A percentile compares a stretch with the other conserved stretches of the same genome.
phyloP scores from a whole-genome alignment of 1,140 invertebrate species.

The Trypoxylus dichotomus region DNA sequence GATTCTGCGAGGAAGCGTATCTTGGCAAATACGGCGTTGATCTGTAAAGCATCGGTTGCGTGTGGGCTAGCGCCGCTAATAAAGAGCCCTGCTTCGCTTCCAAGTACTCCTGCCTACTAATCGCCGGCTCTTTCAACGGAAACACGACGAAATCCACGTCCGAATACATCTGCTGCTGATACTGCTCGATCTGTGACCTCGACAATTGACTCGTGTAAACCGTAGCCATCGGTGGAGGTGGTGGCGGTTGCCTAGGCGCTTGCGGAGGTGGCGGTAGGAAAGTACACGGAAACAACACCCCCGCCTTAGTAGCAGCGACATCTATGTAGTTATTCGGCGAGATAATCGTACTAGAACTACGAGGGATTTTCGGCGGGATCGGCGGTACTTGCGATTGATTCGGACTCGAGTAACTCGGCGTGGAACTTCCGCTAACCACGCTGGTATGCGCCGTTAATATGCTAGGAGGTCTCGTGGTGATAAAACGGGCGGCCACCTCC shows the following conservation, averaged over 20 bases:
- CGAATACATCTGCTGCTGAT: constrained; percentile 83
- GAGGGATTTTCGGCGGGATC: constrained; percentile 57
- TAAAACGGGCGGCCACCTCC: constrained; percentile 67
- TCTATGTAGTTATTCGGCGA: constrained; percentile 70
- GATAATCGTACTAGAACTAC: constrained; percentile 58
- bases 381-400: constrained; percentile 58
- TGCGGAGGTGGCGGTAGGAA: constrained; percentile 57
- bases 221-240: constrained; percentile 61
- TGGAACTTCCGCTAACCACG: constrained; percentile 55
- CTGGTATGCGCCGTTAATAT: constrained; percentile 69
- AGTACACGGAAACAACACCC: constrained; percentile 62
- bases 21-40: constrained; percentile 76
- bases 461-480: constrained; percentile 68
- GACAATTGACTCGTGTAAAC: constrained; percentile 70
- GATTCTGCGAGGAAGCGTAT: constrained; percentile 75
- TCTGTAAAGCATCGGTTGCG: constrained; percentile 71
- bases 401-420: constrained; percentile 58
- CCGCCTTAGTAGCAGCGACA: constrained; percentile 63
- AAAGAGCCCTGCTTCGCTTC: constrained; percentile 78
- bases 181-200: constrained; percentile 77
- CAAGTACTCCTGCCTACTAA: constrained; percentile 87
- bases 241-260: constrained; percentile 54
- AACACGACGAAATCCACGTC: constrained; percentile 90
- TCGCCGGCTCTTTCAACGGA: constrained; percentile 81
- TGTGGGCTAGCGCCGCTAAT: constrained; percentile 63